Conservation (phyloP, 1,140 invertebrate genomes). For the Pteromalus puparum region DNA sequence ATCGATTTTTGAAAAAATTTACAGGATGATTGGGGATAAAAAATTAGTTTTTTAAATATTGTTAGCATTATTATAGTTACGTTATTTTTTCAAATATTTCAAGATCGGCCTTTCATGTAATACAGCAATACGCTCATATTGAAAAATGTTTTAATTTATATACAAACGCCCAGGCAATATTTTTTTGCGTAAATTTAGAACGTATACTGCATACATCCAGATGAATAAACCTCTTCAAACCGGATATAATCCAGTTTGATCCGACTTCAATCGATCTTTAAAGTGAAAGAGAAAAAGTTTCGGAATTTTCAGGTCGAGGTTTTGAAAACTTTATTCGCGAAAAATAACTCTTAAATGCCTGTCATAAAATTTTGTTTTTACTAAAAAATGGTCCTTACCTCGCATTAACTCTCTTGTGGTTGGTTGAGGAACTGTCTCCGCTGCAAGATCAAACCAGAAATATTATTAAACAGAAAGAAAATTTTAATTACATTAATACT, state of each 20-base stretch:
- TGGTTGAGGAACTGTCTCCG: slow-evolving; percentile 81
- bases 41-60: too few relatives aligned
- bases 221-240: too few relatives aligned
- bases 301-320: not conserved
- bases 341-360: not conserved
- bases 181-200: too few relatives aligned
- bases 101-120: too few relatives aligned
- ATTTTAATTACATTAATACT: not conserved
- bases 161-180: not conserved
- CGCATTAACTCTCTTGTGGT: slow-evolving; percentile 79
- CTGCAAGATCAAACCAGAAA: slow-evolving; percentile 74
- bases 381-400: slow-evolving; percentile 76
- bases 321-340: not conserved
- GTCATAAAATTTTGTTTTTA: not conserved
- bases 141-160: not conserved
- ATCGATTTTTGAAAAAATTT: too few relatives aligned
- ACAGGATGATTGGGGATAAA: too few relatives aligned
- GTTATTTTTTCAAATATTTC: not conserved
- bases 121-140: too few relatives aligned
- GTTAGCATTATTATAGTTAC: too few relatives aligned
- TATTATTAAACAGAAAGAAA: slow-evolving; percentile 22
- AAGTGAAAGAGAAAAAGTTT: not conserved
- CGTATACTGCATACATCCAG: too few relatives aligned
- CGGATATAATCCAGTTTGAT: too few relatives aligned
- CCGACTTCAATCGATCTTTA: too few relatives aligned